These are phyloP conservation scores for Ochropleura leucogaster DNA, from an alignment of 2,888 invertebrate species.

Conservation along the genomic window DNA sequence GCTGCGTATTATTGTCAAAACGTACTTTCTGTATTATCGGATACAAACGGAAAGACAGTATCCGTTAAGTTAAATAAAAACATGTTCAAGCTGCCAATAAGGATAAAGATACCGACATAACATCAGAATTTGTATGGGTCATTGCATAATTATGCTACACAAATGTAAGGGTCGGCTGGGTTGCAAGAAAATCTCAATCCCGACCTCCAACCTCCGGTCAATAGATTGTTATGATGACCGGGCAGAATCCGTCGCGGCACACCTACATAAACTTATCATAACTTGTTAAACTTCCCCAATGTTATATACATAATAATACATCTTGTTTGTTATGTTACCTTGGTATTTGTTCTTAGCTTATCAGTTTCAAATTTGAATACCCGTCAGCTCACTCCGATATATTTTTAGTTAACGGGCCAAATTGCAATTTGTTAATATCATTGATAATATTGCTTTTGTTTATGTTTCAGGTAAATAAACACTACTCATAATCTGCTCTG, in stretches of 20 bases:
- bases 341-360: constrained; percentile 38
- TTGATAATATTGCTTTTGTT: constrained; percentile 25
- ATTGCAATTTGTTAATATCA: constrained; percentile 5
- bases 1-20: background rate
- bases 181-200: constrained; percentile 48
- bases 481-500: background rate
- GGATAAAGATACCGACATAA: constrained; percentile 20
- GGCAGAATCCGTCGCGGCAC: constrained; percentile 39
- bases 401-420: background rate
- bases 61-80: constrained; percentile 14
- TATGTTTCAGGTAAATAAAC: constrained; percentile 69
- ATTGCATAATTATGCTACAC: constrained; percentile 41
- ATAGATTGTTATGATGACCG: constrained; percentile 63
- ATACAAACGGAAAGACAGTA: background rate
- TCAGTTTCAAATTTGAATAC: constrained; percentile 37
- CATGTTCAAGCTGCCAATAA: constrained; percentile 15
- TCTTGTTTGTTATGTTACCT: constrained; percentile 49
- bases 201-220: constrained; percentile 59
- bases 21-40: background rate
- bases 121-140: constrained; percentile 43
- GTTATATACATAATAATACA: constrained; percentile 43
- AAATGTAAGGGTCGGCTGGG: constrained; percentile 35
- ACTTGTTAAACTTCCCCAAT: constrained; percentile 53
- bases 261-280: constrained; percentile 63
- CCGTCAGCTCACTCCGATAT: background rate